These are phyloP conservation scores for Pyrocoelia pectoralis DNA, from an alignment of 2,888 invertebrate genomes.

Conservation along the genomic window DNA sequence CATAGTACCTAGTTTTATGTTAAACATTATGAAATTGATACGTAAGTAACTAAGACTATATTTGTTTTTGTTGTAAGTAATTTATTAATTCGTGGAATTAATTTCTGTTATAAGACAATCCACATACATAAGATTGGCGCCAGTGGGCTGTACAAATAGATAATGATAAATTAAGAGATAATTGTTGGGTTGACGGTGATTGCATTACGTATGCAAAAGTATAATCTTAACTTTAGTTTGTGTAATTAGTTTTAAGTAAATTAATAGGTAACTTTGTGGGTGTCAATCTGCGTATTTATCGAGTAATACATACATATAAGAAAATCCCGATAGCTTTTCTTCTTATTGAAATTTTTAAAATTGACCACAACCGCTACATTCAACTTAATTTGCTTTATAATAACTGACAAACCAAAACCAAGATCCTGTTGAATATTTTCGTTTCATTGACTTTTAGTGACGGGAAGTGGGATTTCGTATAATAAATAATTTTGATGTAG, in stretches of 20 bases:
- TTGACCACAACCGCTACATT: neutral
- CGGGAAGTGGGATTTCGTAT: constrained; percentile 3
- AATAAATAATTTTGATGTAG: neutral
- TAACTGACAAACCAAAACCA: constrained; percentile 5
- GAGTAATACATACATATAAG: no score
- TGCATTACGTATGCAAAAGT: constrained; percentile 3
- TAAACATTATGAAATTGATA: no score
- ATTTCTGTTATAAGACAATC: no score
- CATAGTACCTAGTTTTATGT: no score
- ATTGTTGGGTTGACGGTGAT: neutral
- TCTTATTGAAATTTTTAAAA: neutral
- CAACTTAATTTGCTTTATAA: neutral
- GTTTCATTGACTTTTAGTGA: neutral
- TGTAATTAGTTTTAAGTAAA: no score
- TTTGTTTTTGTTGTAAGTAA: no score
- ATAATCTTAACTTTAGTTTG: no score
- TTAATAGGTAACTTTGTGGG: no score
- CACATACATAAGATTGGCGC: neutral
- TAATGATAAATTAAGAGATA: neutral
- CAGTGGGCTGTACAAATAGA: neutral
- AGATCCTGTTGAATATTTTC: constrained; percentile 6
- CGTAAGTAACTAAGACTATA: no score
- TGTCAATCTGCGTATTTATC: no score
- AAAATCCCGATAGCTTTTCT: no score
- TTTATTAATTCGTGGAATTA: no score